These are phyloP conservation scores for Gerris lacustris DNA, from an alignment of 2,888 invertebrate species.

Conservation along the genomic window DNA sequence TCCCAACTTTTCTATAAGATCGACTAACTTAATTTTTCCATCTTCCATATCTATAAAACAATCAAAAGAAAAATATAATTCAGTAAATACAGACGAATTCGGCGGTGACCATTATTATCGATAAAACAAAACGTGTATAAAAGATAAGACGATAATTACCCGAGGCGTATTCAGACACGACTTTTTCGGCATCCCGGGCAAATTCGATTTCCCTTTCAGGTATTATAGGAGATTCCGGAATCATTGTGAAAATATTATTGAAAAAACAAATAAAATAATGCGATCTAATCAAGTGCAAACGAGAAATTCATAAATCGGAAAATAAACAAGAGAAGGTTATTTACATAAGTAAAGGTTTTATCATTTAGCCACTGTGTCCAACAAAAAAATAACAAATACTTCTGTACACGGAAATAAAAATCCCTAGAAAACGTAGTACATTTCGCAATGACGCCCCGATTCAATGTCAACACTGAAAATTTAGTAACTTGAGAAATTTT, in stretches of 20 bases:
- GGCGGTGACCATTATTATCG: too few relatives aligned
- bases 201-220: neutral
- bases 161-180: neutral
- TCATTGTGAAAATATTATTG: neutral
- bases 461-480: neutral
- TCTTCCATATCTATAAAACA: constrained; percentile 44
- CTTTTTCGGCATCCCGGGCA: neutral
- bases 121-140: too few relatives aligned
- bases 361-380: too few relatives aligned
- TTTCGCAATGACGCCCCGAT: neutral
- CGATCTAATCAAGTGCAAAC: neutral
- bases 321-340: too few relatives aligned
- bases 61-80: neutral
- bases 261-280: too few relatives aligned
- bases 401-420: too few relatives aligned
- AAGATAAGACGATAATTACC: neutral
- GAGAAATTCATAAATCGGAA: neutral
- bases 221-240: neutral
- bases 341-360: too few relatives aligned
- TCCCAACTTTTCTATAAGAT: constrained; percentile 51
- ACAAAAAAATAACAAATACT: too few relatives aligned
- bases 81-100: too few relatives aligned
- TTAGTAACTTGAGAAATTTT: constrained; percentile 7
- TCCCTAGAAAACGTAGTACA: too few relatives aligned
- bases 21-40: constrained; percentile 43